These are phyloP conservation scores for Mimumesa dahlbomi DNA, from an alignment of 2,888 invertebrate genomes.

Conservation along the genomic window DNA sequence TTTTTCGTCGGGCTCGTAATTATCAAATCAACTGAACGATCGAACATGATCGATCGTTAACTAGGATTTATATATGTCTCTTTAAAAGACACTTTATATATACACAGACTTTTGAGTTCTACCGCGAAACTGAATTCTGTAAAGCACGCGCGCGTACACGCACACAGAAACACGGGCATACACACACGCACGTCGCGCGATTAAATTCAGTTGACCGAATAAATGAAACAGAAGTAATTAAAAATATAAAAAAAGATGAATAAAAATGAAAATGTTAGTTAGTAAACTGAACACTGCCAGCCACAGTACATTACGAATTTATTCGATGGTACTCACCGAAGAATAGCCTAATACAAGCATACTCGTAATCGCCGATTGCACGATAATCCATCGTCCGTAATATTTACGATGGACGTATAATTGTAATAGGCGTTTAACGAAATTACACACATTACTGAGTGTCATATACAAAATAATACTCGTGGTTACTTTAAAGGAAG, in stretches of 20 bases:
- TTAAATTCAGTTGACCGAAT: conserved; percentile 24
- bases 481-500: conserved; percentile 19
- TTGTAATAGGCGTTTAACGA: conserved; percentile 22
- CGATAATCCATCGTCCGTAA: conserved; percentile 22
- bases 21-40: neutral
- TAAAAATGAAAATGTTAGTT: conserved; percentile 60
- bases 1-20: neutral
- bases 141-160: too few species aligned
- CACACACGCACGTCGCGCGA: conserved; percentile 1
- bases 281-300: conserved; percentile 75
- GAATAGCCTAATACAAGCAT: conserved; percentile 57
- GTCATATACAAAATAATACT: conserved; percentile 26
- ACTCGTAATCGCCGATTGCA: conserved; percentile 46
- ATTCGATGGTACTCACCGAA: conserved; percentile 68
- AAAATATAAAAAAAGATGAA: too few species aligned
- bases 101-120: too few species aligned
- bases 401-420: conserved; percentile 2
- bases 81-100: conserved; percentile 23
- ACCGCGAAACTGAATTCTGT: too few species aligned
- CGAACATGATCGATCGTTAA: conserved; percentile 25
- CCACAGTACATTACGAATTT: conserved; percentile 75
- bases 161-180: too few species aligned
- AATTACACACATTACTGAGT: conserved; percentile 32
- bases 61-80: conserved; percentile 30
- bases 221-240: conserved; percentile 7